A percentile compares a stretch with the other conserved stretches of the same genome.
These are phyloP conservation scores for Microdon myrmicae DNA, from an alignment of 2,888 invertebrate genomes.

Conservation along the genomic window DNA sequence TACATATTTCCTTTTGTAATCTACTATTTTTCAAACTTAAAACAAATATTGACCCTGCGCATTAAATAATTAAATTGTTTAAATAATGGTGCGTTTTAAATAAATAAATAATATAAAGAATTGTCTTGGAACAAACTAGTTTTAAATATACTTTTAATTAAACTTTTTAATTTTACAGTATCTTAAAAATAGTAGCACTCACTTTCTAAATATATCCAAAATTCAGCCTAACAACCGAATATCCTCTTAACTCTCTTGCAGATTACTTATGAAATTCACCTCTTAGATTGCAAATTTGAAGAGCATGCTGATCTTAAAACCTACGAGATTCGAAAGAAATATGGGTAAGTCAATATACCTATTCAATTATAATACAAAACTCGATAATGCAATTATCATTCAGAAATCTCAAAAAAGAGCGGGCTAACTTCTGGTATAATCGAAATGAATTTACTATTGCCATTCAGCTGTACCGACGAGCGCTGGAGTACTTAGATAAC, in stretches of 20 bases:
- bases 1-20: no score
- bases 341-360: conserved; percentile 72
- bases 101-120: no score
- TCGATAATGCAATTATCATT: neutral
- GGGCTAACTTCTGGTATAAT: conserved; percentile 92
- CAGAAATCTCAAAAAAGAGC: conserved; percentile 80
- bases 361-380: neutral
- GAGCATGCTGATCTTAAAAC: conserved; percentile 75
- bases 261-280: conserved; percentile 74
- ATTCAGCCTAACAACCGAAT: conserved; percentile 59
- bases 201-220: neutral
- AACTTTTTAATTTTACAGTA: no score
- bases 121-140: no score
- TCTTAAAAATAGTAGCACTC: neutral
- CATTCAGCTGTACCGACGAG: conserved; percentile 87
- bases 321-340: conserved; percentile 75
- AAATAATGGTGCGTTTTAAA: no score
- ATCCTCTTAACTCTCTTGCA: conserved; percentile 41
- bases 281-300: conserved; percentile 75
- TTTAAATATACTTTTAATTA: no score
- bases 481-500: conserved; percentile 83
- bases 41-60: no score
- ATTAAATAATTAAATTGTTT: no score
- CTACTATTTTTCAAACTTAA: no score
- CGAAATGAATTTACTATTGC: conserved; percentile 83